phyloP scores from a whole-genome alignment of 2,888 invertebrate species.

The Punctoribates punctum region DNA sequence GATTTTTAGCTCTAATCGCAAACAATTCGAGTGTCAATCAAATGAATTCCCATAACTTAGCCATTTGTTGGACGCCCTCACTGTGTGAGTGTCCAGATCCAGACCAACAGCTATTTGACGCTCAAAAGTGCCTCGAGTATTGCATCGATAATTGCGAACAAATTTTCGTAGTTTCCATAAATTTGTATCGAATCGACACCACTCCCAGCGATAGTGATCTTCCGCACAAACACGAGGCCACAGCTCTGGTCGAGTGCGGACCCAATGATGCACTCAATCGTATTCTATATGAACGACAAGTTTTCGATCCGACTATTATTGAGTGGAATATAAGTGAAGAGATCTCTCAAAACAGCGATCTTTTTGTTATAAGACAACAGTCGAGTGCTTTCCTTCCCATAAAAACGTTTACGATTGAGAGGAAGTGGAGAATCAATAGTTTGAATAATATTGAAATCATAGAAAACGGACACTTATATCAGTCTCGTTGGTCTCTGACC shows the following conservation, averaged over 20 bases:
- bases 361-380: constrained; percentile 37
- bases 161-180: constrained; percentile 37
- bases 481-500: constrained; percentile 40
- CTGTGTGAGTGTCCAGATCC: constrained; percentile 42
- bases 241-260: constrained; percentile 37
- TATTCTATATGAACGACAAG: constrained; percentile 39
- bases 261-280: constrained; percentile 43
- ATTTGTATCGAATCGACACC: not conserved
- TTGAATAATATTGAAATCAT: constrained; percentile 32
- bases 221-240: constrained; percentile 39
- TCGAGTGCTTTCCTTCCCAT: constrained; percentile 42
- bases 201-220: not conserved
- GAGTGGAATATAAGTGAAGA: constrained; percentile 42
- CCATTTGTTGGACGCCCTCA: constrained; percentile 45
- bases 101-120: constrained; percentile 41
- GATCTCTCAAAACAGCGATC: constrained; percentile 28
- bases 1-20: constrained; percentile 41
- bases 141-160: constrained; percentile 42
- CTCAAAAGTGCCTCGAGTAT: constrained; percentile 44
- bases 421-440: constrained; percentile 36
- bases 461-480: constrained; percentile 40
- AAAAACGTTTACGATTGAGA: constrained; percentile 28
- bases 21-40: constrained; percentile 42
- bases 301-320: constrained; percentile 41
- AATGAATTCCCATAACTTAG: constrained; percentile 44